Base-by-base conservation (phyloP, 2,888 invertebrate species). In the Drosophila pseudotakahashii region DNA sequence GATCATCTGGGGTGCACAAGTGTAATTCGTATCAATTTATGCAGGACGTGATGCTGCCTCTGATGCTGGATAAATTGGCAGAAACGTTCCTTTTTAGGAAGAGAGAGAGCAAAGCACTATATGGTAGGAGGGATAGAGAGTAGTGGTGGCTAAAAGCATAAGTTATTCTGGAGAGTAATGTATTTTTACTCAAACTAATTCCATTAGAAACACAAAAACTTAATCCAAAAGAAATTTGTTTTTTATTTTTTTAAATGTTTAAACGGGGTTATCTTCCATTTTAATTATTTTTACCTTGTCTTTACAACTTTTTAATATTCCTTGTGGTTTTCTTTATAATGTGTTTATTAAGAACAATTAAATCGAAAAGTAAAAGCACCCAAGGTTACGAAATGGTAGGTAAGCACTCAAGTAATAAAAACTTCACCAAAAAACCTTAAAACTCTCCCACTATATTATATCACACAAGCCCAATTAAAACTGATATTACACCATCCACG, bases 1-100 rank as follows among this genome's bases (percentile, higher is more conserved):
- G 47, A 51, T 34, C 50, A 39, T 59, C 59, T 54, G 59, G 67
- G 67, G 66, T 52, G 58, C 53, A 57, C 45, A 36, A 51, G 48
- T 26, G 64, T 59, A 71, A 77, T 71, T 81, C 58, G 73, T 75
- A 71, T 73, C 70, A 62, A 81, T 76, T 81, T 81, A 50, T 58
- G n/a, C 59, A 64, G 41, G 55, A 79, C 73, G 77, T 81, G 79
- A 59, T 53, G 50, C 42, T 53, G 52, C 53, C 71, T 53, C 71
- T 34, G 52, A 70, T 53, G 41, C 44, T 37, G 47, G 9, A 52
- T 70, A 61, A 47, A 61, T 70, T 61, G 44, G 48, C 26, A 16
- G 39, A n/a, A 58, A 58, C 45, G 66, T 47, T 48, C 6, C 48
- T 34, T 23, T 36, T 16, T 9, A 7, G 37, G 39, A 13, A 26